Percentiles rank a stretch among this genome's conserved stretches.
Evolutionary conservation across 2,797 vertebrate species (phyloP).

Genomic region (Pseudomugil tenellus): DNA sequence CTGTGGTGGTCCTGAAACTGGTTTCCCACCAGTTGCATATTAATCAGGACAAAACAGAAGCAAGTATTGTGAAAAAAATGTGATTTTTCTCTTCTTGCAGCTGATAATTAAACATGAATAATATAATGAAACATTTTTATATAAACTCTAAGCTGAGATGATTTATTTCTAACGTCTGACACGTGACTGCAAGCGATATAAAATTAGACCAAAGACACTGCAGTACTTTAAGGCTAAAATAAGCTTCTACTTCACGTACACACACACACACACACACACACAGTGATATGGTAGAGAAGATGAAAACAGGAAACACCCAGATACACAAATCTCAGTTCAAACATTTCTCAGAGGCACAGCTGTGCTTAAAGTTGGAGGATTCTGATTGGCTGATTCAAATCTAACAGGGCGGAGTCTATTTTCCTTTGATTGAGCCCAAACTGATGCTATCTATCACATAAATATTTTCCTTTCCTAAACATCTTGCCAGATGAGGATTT

Average conservation of each 20-base stretch:
- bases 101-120: not conserved
- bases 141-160: not conserved
- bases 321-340: not conserved
- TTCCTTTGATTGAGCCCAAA: no score
- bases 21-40: not conserved
- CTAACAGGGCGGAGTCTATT: not conserved
- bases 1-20: not conserved
- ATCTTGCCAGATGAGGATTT: no score
- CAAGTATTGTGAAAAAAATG: not conserved
- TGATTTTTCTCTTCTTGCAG: not conserved
- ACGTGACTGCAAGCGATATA: slow-evolving; percentile 5
- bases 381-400: slow-evolving; percentile 1
- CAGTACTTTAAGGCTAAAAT: slow-evolving; percentile 28
- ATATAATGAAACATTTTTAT: not conserved
- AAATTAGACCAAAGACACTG: slow-evolving; percentile 41
- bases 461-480: no score
- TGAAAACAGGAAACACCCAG: not conserved
- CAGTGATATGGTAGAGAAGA: not conserved
- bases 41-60: not conserved
- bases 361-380: not conserved
- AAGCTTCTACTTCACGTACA: not conserved
- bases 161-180: slow-evolving; percentile 10
- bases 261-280: not conserved
- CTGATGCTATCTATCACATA: no score
- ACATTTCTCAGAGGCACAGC: not conserved